These are phyloP conservation scores for Acomys russatus DNA, from an alignment of 2,797 vertebrate species.

Conservation along the genomic window DNA sequence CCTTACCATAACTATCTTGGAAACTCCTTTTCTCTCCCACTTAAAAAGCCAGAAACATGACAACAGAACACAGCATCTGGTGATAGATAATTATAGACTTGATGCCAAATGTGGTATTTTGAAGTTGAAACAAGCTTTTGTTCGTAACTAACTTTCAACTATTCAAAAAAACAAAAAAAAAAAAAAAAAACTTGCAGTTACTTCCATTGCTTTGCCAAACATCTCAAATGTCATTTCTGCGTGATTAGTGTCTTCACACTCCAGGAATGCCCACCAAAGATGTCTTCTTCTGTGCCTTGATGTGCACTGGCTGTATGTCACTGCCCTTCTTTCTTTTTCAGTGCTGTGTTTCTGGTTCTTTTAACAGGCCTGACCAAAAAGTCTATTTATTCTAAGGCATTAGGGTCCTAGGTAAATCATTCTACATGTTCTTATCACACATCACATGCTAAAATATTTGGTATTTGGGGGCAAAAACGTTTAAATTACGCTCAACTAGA, in stretches of 20 bases:
- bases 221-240: conserved; percentile 53
- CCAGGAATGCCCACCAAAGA: neutral
- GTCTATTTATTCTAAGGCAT: neutral
- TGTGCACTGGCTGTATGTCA: neutral
- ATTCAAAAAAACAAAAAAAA: neutral
- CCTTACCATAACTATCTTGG: conserved; percentile 49
- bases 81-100: conserved; percentile 63
- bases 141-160: conserved; percentile 37
- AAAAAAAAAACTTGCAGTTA: conserved; percentile 65
- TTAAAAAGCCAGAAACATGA: conserved; percentile 73
- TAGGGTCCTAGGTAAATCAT: neutral
- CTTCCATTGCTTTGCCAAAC: conserved; percentile 67
- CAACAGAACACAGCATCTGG: conserved; percentile 59
- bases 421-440: neutral
- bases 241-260: conserved; percentile 33
- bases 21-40: conserved; percentile 70
- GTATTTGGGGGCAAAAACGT: neutral
- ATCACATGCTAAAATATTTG: neutral
- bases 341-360: conserved; percentile 28
- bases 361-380: neutral
- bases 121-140: conserved; percentile 59
- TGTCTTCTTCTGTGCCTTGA: neutral
- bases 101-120: conserved; percentile 56
- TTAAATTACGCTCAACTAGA: conserved; percentile 55
- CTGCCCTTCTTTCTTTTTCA: neutral